A percentile compares a stretch with the other conserved stretches of the same genome.
Conservation (phyloP, 2,888 invertebrate genomes). For the Dastarcus helophoroides region DNA sequence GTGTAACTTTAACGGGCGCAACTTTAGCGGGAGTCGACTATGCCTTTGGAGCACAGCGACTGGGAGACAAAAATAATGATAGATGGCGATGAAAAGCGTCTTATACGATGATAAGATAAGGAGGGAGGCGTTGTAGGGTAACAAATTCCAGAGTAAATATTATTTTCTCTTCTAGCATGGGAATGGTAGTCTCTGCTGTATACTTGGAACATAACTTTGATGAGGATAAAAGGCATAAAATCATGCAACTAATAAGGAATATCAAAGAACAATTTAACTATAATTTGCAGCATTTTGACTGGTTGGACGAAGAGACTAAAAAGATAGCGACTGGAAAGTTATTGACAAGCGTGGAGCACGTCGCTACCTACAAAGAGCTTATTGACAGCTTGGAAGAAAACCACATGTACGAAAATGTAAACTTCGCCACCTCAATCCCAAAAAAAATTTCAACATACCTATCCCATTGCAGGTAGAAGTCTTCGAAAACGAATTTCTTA, state of each 20-base stretch:
- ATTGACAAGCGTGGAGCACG: constrained; percentile 24
- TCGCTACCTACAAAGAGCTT: constrained; percentile 25
- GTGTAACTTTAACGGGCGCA: too few relatives aligned
- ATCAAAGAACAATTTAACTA: constrained; percentile 29
- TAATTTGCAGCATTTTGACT: constrained; percentile 24
- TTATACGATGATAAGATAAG: too few relatives aligned
- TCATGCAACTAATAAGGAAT: constrained; percentile 25
- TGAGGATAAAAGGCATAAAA: constrained; percentile 21
- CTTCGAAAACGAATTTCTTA: constrained; percentile 19
- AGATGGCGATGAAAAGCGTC: too few relatives aligned
- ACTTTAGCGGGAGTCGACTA: too few relatives aligned
- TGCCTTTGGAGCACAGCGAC: too few relatives aligned
- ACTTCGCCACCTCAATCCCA: not conserved
- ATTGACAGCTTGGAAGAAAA: constrained; percentile 16
- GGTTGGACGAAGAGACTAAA: constrained; percentile 31
- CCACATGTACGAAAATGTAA: constrained; percentile 22
- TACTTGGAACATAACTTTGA: constrained; percentile 29
- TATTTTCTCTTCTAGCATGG: constrained; percentile 16
- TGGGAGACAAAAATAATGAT: too few relatives aligned
- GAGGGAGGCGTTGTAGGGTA: too few relatives aligned
- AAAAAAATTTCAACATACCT: not conserved
- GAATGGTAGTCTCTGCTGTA: constrained; percentile 22
- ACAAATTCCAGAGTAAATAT: too few relatives aligned
- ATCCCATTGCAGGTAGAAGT: constrained; percentile 7
- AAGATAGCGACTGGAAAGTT: constrained; percentile 26